Percentiles rank a stretch among this genome's conserved stretches.
Evolutionary conservation across 2,888 invertebrate genomes (phyloP).

Genomic region (Drosophila helvetica): DNA sequence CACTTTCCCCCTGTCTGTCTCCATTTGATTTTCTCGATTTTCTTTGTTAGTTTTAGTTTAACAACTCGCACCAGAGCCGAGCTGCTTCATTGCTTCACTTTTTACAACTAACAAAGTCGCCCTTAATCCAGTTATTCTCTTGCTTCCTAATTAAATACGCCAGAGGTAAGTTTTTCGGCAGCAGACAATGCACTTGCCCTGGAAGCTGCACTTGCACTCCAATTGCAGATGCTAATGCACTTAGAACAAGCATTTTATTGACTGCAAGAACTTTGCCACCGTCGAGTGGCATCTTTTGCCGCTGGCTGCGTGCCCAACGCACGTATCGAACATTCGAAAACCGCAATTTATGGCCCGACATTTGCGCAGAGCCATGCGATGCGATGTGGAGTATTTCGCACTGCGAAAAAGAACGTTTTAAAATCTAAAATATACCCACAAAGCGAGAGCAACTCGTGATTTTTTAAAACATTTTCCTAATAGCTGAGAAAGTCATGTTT

Average conservation of each 20-base stretch:
- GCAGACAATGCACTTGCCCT: conserved; percentile 11
- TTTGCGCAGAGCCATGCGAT: conserved; percentile 22
- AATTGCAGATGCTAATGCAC: conserved; percentile 50
- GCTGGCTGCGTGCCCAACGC: conserved; percentile 12
- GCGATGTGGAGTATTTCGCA: neutral
- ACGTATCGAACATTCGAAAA: conserved; percentile 51
- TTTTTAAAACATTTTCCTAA: no score
- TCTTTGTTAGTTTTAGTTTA: conserved; percentile 39
- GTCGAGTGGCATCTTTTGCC: conserved; percentile 25
- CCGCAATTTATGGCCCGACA: conserved; percentile 59
- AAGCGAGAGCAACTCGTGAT: no score
- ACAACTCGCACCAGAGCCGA: conserved; percentile 38
- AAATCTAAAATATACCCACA: no score
- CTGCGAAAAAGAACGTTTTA: neutral
- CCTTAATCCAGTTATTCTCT: conserved; percentile 11
- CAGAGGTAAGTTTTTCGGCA: conserved; percentile 29
- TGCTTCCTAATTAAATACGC: conserved; percentile 61
- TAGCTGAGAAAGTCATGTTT: neutral
- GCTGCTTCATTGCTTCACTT: conserved; percentile 23
- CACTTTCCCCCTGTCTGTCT: neutral
- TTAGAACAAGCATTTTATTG: conserved; percentile 40
- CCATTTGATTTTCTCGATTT: no score
- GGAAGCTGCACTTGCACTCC: conserved; percentile 11
- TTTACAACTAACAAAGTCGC: conserved; percentile 16
- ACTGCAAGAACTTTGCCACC: conserved; percentile 34